phyloP scores from a whole-genome alignment of 2,888 invertebrate species.

The Automeris io region DNA sequence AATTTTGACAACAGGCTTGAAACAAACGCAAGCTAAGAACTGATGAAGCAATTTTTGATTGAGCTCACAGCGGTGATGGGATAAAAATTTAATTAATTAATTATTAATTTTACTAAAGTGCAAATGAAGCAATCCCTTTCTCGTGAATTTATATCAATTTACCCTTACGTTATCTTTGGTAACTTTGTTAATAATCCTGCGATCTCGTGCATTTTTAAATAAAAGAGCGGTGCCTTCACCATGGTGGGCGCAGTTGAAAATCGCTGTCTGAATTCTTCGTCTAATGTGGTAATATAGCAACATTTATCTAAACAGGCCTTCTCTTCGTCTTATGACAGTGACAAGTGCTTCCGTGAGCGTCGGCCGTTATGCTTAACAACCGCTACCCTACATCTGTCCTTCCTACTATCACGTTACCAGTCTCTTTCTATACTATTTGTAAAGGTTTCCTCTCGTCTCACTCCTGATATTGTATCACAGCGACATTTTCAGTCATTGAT shows the following conservation, averaged over 20 bases:
- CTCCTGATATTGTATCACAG: constrained; percentile 46
- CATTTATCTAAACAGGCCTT: constrained; percentile 49
- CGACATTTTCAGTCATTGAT: constrained; percentile 44
- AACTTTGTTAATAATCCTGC: no score
- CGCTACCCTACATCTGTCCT: constrained; percentile 50
- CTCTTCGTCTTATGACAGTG: constrained; percentile 49
- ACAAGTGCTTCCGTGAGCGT: constrained; percentile 69
- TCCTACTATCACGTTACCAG: constrained; percentile 52
- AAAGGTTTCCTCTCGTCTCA: constrained; percentile 58
- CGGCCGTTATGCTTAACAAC: constrained; percentile 60
- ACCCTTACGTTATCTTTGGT: no score
- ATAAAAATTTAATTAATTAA: no score
- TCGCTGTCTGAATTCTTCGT: not conserved
- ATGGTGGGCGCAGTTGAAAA: not conserved
- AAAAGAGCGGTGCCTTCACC: not conserved
- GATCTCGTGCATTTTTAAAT: no score
- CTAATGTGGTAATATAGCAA: constrained; percentile 37
- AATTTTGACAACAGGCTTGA: no score
- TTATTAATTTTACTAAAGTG: no score
- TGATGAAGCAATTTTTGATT: no score
- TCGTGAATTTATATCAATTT: no score
- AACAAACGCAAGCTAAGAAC: no score
- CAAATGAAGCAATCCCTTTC: no score
- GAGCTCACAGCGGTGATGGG: no score
- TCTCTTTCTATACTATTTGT: constrained; percentile 58